Evolutionary conservation across 2,113 vertebrate species (phyloP).

Genomic region (human (Homo sapiens)): GRCh38 chr13:39776001-39776500

Average conservation of each 20-base stretch:
- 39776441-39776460: neutral
- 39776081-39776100: constrained; percentile 33
- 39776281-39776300: neutral
- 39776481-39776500: neutral
- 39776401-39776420: constrained; percentile 17
- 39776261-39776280: neutral
- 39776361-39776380: neutral
- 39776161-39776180: neutral
- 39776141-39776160: constrained; percentile 15
- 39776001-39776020: too few species aligned
- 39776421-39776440: constrained; percentile 4
- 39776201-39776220: neutral
- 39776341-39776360: constrained; percentile 24
- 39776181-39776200: constrained; percentile 34
- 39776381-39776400: constrained; percentile 19
- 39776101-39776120: constrained; percentile 4
- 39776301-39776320: constrained; percentile 57
- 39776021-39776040: too few species aligned
- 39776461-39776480: neutral
- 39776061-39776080: neutral
- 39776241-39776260: neutral
- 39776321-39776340: constrained; percentile 54
- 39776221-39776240: neutral
- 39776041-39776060: too few species aligned
- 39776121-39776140: constrained; percentile 24